phyloP scores from a whole-genome alignment of 2,113 vertebrate genomes.

The Melanotaenia duboulayi region DNA sequence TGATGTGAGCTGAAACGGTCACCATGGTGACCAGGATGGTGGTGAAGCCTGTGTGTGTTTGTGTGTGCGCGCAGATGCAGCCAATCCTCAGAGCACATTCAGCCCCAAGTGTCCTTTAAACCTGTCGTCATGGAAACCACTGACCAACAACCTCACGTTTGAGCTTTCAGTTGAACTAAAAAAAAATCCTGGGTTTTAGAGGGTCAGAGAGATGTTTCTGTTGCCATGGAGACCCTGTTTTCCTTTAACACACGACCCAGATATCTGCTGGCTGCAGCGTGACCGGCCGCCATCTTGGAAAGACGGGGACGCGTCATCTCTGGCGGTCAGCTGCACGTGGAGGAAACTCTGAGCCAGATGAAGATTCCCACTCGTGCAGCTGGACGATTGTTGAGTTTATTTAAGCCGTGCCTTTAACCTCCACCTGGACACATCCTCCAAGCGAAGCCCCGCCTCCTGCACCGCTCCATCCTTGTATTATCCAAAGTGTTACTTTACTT shows the following conservation, averaged over 20 bases:
- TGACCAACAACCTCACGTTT: too few relatives aligned
- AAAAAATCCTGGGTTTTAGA: too few relatives aligned
- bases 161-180: too few relatives aligned
- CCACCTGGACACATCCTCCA: slow-evolving; percentile 57
- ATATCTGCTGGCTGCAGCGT: too few relatives aligned
- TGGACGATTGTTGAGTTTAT: slow-evolving; percentile 81
- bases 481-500: slow-evolving; percentile 68
- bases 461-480: slow-evolving; percentile 57
- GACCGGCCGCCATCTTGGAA: background rate
- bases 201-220: too few relatives aligned
- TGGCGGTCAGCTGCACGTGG: too few relatives aligned
- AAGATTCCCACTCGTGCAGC: slow-evolving; percentile 73
- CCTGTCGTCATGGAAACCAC: background rate
- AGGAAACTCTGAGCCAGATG: slow-evolving; percentile 74
- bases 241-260: too few relatives aligned
- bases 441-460: slow-evolving; percentile 51
- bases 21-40: too few relatives aligned
- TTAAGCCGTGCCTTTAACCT: slow-evolving; percentile 83
- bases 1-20: too few relatives aligned
- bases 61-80: too few relatives aligned
- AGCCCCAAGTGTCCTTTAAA: slow-evolving; percentile 53
- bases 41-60: too few relatives aligned
- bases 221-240: too few relatives aligned
- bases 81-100: background rate
- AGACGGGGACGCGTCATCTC: slow-evolving; percentile 1